Evolutionary conservation across 2,797 vertebrate species (phyloP).

Genomic region (Tauraco hartlaubi): DNA sequence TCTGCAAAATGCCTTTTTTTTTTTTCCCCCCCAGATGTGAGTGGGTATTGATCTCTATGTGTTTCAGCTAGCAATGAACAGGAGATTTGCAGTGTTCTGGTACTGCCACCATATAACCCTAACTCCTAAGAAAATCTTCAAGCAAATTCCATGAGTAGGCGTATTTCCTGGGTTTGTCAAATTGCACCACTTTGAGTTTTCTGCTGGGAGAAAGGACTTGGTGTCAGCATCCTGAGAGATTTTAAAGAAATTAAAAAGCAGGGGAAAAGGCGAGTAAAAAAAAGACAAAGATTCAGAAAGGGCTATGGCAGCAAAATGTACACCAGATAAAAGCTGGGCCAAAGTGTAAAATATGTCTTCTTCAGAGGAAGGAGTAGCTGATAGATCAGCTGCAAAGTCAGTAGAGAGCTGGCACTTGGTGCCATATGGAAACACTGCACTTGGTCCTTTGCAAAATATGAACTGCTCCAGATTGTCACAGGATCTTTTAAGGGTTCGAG

Average conservation of each 20-base stretch:
- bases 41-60: background rate
- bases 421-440: background rate
- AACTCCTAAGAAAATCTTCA: background rate
- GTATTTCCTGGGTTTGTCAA: background rate
- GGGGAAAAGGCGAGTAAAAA: background rate
- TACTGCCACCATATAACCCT: background rate
- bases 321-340: background rate
- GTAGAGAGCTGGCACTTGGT: background rate
- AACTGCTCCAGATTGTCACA: background rate
- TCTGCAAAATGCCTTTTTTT: background rate
- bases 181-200: background rate
- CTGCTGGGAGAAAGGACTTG: background rate
- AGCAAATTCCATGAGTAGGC: background rate
- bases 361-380: background rate
- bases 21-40: background rate
- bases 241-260: background rate
- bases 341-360: background rate
- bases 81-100: background rate
- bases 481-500: background rate
- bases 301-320: background rate
- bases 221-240: background rate
- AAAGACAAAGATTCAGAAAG: background rate
- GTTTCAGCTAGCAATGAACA: background rate
- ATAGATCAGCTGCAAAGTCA: background rate
- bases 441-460: background rate